These are phyloP conservation scores for Lepidochitona cinerea DNA, from an alignment of 2,888 invertebrate genomes.

Conservation along the genomic window DNA sequence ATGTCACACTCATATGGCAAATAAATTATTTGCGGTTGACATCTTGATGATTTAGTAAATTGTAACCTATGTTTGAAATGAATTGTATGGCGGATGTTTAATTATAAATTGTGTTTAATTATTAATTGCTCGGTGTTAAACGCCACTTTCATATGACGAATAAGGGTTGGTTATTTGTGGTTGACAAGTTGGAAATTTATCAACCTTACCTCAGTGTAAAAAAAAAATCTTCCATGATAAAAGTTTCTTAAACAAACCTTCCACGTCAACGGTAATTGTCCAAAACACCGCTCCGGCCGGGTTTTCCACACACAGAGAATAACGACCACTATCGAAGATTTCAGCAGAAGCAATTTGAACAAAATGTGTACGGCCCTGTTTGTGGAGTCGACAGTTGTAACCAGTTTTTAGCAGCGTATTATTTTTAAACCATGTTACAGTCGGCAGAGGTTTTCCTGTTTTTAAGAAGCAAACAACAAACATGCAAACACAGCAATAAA, in stretches of 20 bases:
- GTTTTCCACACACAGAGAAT: conserved; percentile 32
- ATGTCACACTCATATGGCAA: too few species aligned
- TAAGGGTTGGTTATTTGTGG: too few species aligned
- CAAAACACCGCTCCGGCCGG: conserved; percentile 35
- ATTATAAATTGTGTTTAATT: too few species aligned
- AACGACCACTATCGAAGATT: conserved; percentile 33
- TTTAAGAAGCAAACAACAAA: background rate
- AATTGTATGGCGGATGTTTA: too few species aligned
- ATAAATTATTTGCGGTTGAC: too few species aligned
- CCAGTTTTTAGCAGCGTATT: conserved; percentile 33
- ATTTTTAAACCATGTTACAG: conserved; percentile 38
- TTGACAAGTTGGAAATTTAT: too few species aligned
- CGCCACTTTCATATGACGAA: too few species aligned
- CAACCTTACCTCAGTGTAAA: too few species aligned
- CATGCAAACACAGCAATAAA: too few species aligned
- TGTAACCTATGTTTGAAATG: too few species aligned
- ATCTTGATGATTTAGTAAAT: too few species aligned
- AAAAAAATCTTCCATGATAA: background rate
- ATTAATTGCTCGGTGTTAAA: too few species aligned
- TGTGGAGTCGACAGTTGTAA: conserved; percentile 17
- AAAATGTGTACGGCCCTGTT: conserved; percentile 10
- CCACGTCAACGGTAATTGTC: conserved; percentile 23
- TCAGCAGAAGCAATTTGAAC: background rate
- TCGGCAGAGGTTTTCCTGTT: conserved; percentile 50
- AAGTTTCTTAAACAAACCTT: conserved; percentile 16